Conservation (phyloP, 2,113 vertebrate genomes). For the Okapia johnstoni region DNA sequence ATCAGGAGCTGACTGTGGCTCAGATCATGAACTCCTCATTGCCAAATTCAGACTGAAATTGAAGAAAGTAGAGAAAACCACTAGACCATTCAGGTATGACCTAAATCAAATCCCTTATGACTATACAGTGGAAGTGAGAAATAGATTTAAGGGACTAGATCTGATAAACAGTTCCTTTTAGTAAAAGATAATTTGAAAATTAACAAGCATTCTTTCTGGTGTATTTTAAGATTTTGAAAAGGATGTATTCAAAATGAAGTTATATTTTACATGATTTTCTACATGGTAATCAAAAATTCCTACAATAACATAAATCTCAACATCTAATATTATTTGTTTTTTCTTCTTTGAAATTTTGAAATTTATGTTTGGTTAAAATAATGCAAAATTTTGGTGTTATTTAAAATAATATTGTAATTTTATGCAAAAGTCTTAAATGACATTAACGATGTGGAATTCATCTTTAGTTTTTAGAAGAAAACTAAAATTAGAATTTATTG, state of each 20-base stretch:
- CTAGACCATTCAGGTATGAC: no score
- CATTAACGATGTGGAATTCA: background rate
- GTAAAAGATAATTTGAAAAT: background rate
- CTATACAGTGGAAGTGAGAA: no score
- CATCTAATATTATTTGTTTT: background rate
- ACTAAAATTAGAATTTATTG: background rate
- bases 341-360: background rate
- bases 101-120: no score
- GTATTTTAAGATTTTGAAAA: background rate
- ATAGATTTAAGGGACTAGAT: no score
- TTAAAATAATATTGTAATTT: background rate
- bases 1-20: no score
- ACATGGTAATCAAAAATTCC: background rate
- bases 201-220: background rate
- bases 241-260: background rate
- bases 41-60: no score
- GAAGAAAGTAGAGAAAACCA: no score
- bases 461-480: background rate
- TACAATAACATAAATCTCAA: background rate
- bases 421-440: background rate
- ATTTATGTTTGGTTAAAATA: background rate
- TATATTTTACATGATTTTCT: background rate
- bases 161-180: background rate
- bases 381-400: background rate
- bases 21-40: no score